Base-by-base conservation (phyloP, 2,113 vertebrate genomes). In the Pachyramphus minor region DNA sequence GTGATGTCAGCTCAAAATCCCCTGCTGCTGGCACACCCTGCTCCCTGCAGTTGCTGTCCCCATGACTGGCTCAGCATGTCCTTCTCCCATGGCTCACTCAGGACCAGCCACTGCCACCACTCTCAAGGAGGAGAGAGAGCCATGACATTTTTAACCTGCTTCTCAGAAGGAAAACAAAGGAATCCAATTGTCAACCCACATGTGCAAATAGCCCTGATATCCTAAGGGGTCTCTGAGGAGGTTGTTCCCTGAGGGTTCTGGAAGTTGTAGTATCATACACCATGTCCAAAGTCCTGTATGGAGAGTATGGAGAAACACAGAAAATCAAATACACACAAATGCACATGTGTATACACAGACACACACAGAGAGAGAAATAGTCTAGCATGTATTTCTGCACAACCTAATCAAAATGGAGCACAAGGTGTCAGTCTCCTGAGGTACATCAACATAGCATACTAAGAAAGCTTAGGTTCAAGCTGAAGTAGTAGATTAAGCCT, bases 111-210 rank as follows among this genome's bases (percentile, higher is more conserved):
- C 59, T 45, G 68, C 47, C 44, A 31, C 73, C 2, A 2, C 28
- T 35, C 72, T 63, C 1, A 5, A 41, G 58, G 59, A 80, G 62
- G 58, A 44, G 49, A 81, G 45, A 49, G 35, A 67, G 12, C 12
- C 1, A 0, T n/a, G 67, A n/a, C 14, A 16, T 22, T 37, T 63
- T 63, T 24, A 28, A 21, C 53, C 19, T 0, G 3, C 21, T 64
- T 33, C 35, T 68, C 60, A 53, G 35, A 50, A 33, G 25, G 30
- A 60, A 87, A 68, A 37, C 12, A 56, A 66, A 20, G 12, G 19
- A 58, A 33, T 59, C 31, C 14, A 7, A 0, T 41, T 49, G n/a
- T 75, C 72, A 58, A 41, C 39, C 35, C 74, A 28, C 12, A 5
- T 6, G 27, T 44, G 42, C 71, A 58, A 53, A 83, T 10, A 80